These are phyloP conservation scores for Malthinus seriepunctatus DNA, from an alignment of 2,888 invertebrate genomes.

Conservation along the genomic window DNA sequence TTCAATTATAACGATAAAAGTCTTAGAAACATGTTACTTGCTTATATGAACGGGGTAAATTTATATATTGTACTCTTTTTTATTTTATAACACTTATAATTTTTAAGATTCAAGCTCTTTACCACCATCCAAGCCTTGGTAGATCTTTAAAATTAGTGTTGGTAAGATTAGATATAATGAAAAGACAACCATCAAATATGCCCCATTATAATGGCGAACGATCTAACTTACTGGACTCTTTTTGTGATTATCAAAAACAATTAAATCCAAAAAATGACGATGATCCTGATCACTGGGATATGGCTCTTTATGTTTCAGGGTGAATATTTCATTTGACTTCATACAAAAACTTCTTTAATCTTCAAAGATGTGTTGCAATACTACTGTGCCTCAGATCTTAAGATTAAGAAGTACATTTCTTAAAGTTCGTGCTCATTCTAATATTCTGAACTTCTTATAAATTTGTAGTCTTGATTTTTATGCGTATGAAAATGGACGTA, in stretches of 20 bases:
- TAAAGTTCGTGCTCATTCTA: not conserved
- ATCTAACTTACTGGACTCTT: slow-evolving; percentile 69
- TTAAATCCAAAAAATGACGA: slow-evolving; percentile 69
- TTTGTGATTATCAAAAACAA: slow-evolving; percentile 70
- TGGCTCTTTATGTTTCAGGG: slow-evolving; percentile 77
- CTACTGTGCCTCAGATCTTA: not conserved
- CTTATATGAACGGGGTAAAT: slow-evolving; percentile 75
- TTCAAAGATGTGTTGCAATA: not conserved
- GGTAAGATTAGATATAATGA: slow-evolving; percentile 72
- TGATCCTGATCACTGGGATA: slow-evolving; percentile 78
- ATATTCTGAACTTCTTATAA: not conserved
- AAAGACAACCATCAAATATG: slow-evolving; percentile 64
- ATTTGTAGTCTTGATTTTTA: slow-evolving; percentile 69
- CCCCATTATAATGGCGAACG: slow-evolving; percentile 70
- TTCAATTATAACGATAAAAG: slow-evolving; percentile 67
- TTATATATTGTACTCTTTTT: not conserved
- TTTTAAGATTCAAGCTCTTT: slow-evolving; percentile 73
- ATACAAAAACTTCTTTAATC: not conserved
- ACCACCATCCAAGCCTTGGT: slow-evolving; percentile 74
- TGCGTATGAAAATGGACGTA: slow-evolving; percentile 69
- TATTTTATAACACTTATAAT: slow-evolving; percentile 23
- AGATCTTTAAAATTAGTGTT: slow-evolving; percentile 67
- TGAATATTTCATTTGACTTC: slow-evolving; percentile 44
- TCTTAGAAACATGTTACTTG: slow-evolving; percentile 74
- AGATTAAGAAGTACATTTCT: not conserved